Evolutionary conservation across 1,140 invertebrate genomes (phyloP), one percentile per base, ranked within the genome.

Genomic region (Brachionus plicatilis): DNA sequence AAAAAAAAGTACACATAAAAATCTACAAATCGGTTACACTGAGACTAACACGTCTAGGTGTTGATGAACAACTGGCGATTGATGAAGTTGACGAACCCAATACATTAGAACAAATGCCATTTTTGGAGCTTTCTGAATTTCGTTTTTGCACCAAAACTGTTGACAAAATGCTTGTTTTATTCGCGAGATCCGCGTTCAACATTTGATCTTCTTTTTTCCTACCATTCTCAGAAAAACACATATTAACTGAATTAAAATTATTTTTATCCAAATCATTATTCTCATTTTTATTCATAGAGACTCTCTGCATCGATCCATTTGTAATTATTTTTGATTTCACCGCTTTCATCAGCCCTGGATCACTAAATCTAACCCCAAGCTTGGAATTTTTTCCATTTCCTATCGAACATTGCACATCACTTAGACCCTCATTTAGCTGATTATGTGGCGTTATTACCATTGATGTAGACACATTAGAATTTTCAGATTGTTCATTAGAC

Each of bases 1-100:
- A 50, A 41, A 50, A 27, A 76, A 27, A 9, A 37, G 33, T 12
- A 50, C 20, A 29, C n/a, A n/a, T 27, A 47, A 50, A 76, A 27
- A 50, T 76, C 47, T 76, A 76, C 45, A 76, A 76, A 76, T 76
- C 72, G 47, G 72, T 76, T 27, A 76, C 72, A 76, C 72, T 76
- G n/a, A 76, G 45, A 50, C 72, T 76, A 50, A 76, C 72, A 76
- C 72, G 72, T 76, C 72, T 76, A 29, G 72, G 72, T 8, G 72
- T 76, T 27, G 43, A 50, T 50, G 43, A 50, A 50, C 43, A 47
- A 50, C 43, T 50, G 27, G 72, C 20, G 17, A 47, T 27, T 76
- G 72, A 50, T 50, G 45, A 47, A 24, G 43, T 50, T 50, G 72
- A 50, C 7, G 72, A 76, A 37, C 43, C 17, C 33, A 76, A 33